Evolutionary conservation across 2,888 invertebrate species (phyloP), one percentile per base, ranked within the genome.

Genomic region (Trissoscelio sp.): DNA sequence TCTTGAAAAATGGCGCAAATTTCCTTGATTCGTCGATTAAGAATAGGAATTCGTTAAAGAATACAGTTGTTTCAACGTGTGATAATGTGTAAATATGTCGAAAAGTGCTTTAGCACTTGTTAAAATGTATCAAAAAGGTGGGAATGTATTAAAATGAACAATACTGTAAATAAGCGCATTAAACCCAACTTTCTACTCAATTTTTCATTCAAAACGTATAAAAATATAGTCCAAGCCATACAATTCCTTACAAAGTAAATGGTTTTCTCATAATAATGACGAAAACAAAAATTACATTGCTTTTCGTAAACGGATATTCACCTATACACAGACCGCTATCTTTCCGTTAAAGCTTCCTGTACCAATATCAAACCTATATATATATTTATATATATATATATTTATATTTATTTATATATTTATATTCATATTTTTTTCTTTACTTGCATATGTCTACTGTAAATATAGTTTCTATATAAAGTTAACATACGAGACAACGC

Each of bases 401-500:
- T 72, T 57, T 44, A 57, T 69, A 70, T 57, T n/a, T n/a, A n/a
- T n/a, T n/a, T n/a, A n/a, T n/a, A n/a, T n/a, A n/a, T n/a, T 57
- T 20, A 67, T 69, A 46, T 57, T 57, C 51, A 39, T 57, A 58
- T 34, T 42, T 46, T 55, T 77, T 79, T 31, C 64, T 55, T 70
- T 72, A 72, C 66, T 66, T 70, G 73, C 60, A 58, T 79, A 73
- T 60, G 53, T 34, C 79, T 79, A 79, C 67, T 62, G 73, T 79
- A 79, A 79, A 79, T 79, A 79, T 79, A 79, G 60, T 64, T 70
- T 69, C 70, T 70, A 74, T 80, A 69, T 80, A 79, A 73, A 79
- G 79, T 69, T 79, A 73, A 74, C 73, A 62, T 73, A 74, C 57
- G 73, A 73, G 62, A 69, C 28, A 16, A 44, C 69, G 69, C 18